phyloP scores from a whole-genome alignment of 2,888 invertebrate species.

The Embidobia sp. region DNA sequence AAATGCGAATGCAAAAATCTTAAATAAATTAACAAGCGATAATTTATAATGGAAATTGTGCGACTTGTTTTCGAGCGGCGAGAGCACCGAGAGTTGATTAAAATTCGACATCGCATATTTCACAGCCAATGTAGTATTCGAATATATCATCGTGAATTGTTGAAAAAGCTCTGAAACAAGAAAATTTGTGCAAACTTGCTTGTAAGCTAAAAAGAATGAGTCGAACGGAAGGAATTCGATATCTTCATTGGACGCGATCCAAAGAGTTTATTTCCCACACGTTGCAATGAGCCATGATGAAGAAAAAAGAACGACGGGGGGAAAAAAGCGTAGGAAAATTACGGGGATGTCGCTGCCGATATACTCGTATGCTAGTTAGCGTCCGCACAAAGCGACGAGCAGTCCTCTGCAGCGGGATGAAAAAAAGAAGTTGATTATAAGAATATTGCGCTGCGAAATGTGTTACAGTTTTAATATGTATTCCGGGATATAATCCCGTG shows the following conservation, averaged over 20 bases:
- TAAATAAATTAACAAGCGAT: too few species aligned
- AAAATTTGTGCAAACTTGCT: conserved; percentile 27
- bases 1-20: too few species aligned
- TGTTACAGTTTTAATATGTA: neutral
- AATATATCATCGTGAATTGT: conserved; percentile 10
- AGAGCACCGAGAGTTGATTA: conserved; percentile 9
- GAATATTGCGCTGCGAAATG: neutral
- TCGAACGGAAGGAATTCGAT: conserved; percentile 35
- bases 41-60: too few species aligned
- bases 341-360: conserved; percentile 9
- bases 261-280: conserved; percentile 41
- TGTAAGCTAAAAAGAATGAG: conserved; percentile 25
- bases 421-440: neutral
- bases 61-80: too few species aligned
- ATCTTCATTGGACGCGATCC: conserved; percentile 46
- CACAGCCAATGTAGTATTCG: conserved; percentile 10
- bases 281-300: conserved; percentile 20
- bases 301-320: neutral
- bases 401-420: neutral
- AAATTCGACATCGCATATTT: conserved; percentile 9
- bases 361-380: conserved; percentile 9
- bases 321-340: conserved; percentile 6
- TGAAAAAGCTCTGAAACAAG: conserved; percentile 19
- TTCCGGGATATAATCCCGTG: neutral
- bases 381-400: neutral